Evolutionary conservation across 2,113 vertebrate species (phyloP), one percentile per base, ranked within the genome.

Genomic region (Loxodonta africana): DNA sequence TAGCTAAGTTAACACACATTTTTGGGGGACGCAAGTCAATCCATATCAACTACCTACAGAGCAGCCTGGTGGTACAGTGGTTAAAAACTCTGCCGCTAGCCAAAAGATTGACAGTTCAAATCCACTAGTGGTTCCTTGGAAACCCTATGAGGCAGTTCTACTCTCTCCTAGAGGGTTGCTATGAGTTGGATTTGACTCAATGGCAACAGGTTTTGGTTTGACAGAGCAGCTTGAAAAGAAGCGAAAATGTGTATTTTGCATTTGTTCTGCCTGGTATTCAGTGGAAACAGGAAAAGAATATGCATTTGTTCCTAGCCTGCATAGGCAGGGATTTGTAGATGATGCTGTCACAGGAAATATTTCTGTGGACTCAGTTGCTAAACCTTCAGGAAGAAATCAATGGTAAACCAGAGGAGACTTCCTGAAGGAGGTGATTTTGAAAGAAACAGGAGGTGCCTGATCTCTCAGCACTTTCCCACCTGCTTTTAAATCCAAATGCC

Each of bases 291-390:
- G 21, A 41, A 65, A 88, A 92, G 48, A 80, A 26, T 17, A 6
- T 8, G 15, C 30, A 63, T 25, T 81, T 77, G 1, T 84, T 63
- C 48, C 48, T 23, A 4, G 21, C n/a, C 78, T 83, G 51, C 4
- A 44, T 41, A 80, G 92, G 51, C n/a, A 82, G 67, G 86, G 86
- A 71, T 83, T 44, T 21, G n/a, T 57, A 46, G 51, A 6, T 11
- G 21, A 51, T n/a, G 28, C 30, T 48, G n/a, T 91, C 65, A 1
- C 30, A 28, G 46, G 44, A 62, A 91, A 88, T 84, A 74, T 67
- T 85, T 92, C 83, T 94, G 57, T 57, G 63, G 48, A 84, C 67
- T 44, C 74, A 62, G 37, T 62, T 67, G 90, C 90, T 96, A n/a
- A 97, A 63, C 26, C 62, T 92, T 81, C 77, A 78, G 46, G 84